These are phyloP conservation scores for Hemicentrotus pulcherrimus DNA, from an alignment of 35 echinoderm and acorn worm genomes.

Conservation along the genomic window DNA sequence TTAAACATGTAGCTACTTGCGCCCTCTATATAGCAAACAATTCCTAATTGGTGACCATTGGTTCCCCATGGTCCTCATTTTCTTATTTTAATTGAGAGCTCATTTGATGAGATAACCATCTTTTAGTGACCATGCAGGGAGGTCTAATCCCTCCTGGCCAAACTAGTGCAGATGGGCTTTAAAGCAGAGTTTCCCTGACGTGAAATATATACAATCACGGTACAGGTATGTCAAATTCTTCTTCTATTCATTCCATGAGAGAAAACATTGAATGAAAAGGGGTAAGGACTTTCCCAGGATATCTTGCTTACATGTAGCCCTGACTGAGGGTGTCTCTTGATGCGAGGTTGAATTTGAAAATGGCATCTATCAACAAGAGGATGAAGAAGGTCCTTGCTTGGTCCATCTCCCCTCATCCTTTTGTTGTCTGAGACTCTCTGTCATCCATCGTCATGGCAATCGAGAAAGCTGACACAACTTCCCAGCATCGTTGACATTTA, in stretches of 20 bases:
- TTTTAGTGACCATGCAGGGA: too few species aligned
- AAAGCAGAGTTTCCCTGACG: too few species aligned
- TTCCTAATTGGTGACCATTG: too few species aligned
- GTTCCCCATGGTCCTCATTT: too few species aligned
- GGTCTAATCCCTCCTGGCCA: too few species aligned
- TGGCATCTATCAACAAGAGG: background rate
- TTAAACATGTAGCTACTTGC: too few species aligned
- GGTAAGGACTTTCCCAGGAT: background rate
- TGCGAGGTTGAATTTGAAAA: background rate
- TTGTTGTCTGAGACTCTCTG: background rate
- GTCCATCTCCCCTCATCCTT: background rate
- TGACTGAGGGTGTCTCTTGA: background rate
- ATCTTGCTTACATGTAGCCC: background rate
- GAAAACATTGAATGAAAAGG: background rate
- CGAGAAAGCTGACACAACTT: background rate
- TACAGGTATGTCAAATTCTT: too few species aligned
- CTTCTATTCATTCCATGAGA: background rate
- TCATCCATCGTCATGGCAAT: background rate
- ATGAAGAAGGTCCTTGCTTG: background rate
- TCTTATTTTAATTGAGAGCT: too few species aligned
- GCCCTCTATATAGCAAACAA: too few species aligned
- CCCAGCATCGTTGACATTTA: conserved; percentile 1
- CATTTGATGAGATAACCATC: too few species aligned
- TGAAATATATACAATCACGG: too few species aligned
- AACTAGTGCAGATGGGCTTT: too few species aligned